These are phyloP conservation scores for Galeruca laticollis DNA, from an alignment of 2,888 invertebrate genomes.

Conservation along the genomic window DNA sequence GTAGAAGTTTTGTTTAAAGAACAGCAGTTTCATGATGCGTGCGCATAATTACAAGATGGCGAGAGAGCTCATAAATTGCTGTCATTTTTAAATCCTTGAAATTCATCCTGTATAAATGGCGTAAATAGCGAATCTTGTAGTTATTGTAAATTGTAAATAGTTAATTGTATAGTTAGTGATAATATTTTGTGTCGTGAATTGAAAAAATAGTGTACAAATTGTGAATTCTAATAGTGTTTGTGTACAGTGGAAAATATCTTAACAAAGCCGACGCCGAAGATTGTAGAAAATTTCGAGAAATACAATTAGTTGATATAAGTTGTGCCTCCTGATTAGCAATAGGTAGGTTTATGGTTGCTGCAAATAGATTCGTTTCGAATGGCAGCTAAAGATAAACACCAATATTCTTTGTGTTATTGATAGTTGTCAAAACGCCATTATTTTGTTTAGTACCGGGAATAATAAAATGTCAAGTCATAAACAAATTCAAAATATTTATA, in stretches of 20 bases:
- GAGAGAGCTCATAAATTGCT: slow-evolving; percentile 64
- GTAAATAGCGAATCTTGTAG: slow-evolving; percentile 74
- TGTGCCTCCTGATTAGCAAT: slow-evolving; percentile 57
- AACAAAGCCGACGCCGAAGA: slow-evolving; percentile 72
- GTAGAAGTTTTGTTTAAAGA: slow-evolving; percentile 22
- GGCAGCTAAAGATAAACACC: slow-evolving; percentile 15
- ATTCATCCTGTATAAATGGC: slow-evolving; percentile 77
- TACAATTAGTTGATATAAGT: slow-evolving; percentile 64
- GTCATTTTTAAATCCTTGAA: slow-evolving; percentile 70
- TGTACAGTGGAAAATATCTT: slow-evolving; percentile 72
- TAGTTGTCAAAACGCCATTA: slow-evolving; percentile 69
- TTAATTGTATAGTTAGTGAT: slow-evolving; percentile 80
- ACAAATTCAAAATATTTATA: slow-evolving; percentile 57
- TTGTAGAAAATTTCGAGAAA: slow-evolving; percentile 67
- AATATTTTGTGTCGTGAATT: slow-evolving; percentile 72
- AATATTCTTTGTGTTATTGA: slow-evolving; percentile 69
- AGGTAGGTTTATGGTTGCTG: slow-evolving; percentile 57
- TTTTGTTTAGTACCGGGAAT: slow-evolving; percentile 67
- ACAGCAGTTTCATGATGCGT: slow-evolving; percentile 52
- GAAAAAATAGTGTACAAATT: slow-evolving; percentile 69
- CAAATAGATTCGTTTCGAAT: slow-evolving; percentile 4
- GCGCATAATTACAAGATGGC: slow-evolving; percentile 65
- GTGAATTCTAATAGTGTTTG: slow-evolving; percentile 71
- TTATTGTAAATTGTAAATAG: slow-evolving; percentile 81
- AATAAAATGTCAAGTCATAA: slow-evolving; percentile 66